Evolutionary conservation across 92 coral and sea anemone species (phyloP).

Genomic region (Pocillopora grandis): DNA sequence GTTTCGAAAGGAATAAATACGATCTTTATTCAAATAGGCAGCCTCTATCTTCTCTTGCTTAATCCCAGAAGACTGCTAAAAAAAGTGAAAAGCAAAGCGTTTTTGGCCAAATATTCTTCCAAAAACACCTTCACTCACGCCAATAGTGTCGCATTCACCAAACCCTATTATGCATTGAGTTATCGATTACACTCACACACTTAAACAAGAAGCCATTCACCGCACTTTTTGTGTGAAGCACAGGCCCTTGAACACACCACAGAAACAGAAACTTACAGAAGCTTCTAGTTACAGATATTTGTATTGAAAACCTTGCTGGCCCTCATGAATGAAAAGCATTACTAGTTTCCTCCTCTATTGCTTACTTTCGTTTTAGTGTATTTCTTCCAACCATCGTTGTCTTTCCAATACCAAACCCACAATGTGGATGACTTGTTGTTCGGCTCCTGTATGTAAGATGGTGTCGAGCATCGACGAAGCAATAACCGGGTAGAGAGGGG

Average conservation of each 20-base stretch:
- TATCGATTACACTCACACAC: no score
- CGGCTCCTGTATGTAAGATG: conserved; percentile 44
- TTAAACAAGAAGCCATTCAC: no score
- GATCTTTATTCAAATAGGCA: not conserved
- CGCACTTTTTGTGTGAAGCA: no score
- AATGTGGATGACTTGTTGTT: conserved; percentile 48
- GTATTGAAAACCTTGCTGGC: not conserved
- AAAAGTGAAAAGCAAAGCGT: not conserved
- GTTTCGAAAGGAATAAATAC: not conserved
- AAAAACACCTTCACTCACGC: not conserved
- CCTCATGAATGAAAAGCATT: no score
- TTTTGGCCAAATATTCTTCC: not conserved
- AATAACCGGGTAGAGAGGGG: conserved; percentile 6
- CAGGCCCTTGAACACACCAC: no score
- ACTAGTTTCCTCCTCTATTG: no score
- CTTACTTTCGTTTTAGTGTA: conserved; percentile 26
- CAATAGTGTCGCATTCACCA: not conserved
- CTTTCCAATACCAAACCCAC: conserved; percentile 84
- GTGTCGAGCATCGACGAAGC: conserved; percentile 57
- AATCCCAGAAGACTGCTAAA: not conserved
- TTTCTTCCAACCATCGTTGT: conserved; percentile 49
- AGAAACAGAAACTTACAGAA: no score
- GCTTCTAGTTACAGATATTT: not conserved
- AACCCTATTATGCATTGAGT: no score
- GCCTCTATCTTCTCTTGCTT: conserved; percentile 27